Base-by-base conservation (phyloP, 2,888 invertebrate species). In the Diabrotica balteata region DNA sequence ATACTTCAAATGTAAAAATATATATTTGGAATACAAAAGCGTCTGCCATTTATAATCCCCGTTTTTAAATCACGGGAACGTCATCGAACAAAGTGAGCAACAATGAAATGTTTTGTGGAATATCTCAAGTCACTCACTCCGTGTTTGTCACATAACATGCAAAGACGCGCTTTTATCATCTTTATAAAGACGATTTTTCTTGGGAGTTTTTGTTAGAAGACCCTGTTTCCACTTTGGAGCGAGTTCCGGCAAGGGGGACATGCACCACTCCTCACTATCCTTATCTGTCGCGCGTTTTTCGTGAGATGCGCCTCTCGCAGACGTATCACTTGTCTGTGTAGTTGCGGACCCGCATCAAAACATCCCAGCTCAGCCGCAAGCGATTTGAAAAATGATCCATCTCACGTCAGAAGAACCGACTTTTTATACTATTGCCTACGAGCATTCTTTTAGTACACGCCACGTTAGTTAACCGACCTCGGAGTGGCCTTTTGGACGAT, bases 181-280 rank as follows among this genome's bases (percentile, higher is more conserved):
- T 82, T 83, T 82, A 83, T 83, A 83, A 84, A 81, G 83, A 83
- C 83, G 82, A 84, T 84, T 84, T 84, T 84, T 84, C 83, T 84
- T 82, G 75, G 79, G 79, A 79, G 79, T 83, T 84, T 83, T 83
- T 82, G 80, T 81, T 78, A 73, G 76, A 74, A 80, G 79, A 79
- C 79, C 81, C 81, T 81, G 82, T 81, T 80, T 81, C 81, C 82
- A 81, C 79, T 81, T 79, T 77, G 80, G 77, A 77, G 78, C 79
- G 77, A 79, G 81, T 80, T 81, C 81, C 81, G 81, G 80, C 77
- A 75, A 68, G 70, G 70, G 63, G 70, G 55, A 57, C 55, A 70
- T 69, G 71, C 68, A 63, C 59, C 61, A 61, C 58, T 58, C 65
- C 53, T 57, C 46, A 58, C 59, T 58, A 55, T 63, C 54, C 67